Conservation (phyloP, 2,888 invertebrate species). For the Stenolophus ochropezus region DNA sequence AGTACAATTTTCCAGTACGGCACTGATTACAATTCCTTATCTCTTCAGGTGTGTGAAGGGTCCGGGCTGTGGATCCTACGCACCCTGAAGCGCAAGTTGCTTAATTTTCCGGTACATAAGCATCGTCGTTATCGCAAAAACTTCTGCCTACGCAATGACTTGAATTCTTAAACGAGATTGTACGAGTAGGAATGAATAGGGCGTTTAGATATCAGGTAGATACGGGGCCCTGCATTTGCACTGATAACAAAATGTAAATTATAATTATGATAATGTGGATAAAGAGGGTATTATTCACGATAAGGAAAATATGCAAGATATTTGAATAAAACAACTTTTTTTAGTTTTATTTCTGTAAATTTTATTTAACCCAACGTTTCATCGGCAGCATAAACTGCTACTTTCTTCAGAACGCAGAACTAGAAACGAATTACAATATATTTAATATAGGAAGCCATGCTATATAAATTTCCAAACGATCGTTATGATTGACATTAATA, state of each 20-base stretch:
- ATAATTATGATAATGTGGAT: not conserved
- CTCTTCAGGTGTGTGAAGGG: not conserved
- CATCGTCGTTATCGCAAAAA: slow-evolving; percentile 40
- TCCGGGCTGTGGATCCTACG: not conserved
- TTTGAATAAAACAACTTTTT: too few species aligned
- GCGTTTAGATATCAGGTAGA: not conserved
- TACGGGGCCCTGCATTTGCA: not conserved
- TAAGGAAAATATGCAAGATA: too few species aligned
- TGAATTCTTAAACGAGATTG: not conserved
- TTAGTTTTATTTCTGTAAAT: too few species aligned
- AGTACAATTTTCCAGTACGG: slow-evolving; percentile 12
- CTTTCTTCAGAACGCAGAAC: too few species aligned
- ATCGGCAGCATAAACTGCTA: too few species aligned
- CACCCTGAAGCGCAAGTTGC: slow-evolving; percentile 41
- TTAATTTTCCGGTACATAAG: slow-evolving; percentile 58
- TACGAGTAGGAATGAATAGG: not conserved
- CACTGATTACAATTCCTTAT: not conserved
- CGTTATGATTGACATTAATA: too few species aligned
- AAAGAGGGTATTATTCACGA: not conserved
- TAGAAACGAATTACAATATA: too few species aligned
- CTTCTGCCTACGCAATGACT: not conserved
- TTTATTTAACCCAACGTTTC: too few species aligned
- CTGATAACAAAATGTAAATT: not conserved
- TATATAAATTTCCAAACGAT: too few species aligned
- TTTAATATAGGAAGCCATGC: too few species aligned